Conservation (phyloP, 2,113 vertebrate genomes). For the Beaufortia kweichowensis region DNA sequence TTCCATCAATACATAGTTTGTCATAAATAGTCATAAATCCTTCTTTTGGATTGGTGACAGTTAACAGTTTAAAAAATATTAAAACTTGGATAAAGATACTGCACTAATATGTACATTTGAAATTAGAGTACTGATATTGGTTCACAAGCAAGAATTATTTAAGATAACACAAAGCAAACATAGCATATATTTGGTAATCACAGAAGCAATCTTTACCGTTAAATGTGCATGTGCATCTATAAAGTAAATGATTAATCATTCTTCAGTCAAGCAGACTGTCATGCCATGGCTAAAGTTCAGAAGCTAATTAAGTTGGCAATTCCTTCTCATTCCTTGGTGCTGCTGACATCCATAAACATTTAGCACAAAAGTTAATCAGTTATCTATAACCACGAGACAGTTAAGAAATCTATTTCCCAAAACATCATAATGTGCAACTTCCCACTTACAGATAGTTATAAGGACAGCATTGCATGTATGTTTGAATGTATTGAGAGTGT, state of each 20-base stretch:
- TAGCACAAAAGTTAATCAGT: conserved; percentile 45
- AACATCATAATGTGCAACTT: neutral
- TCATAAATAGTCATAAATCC: too few species aligned
- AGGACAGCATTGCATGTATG: neutral
- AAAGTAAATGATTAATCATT: conserved; percentile 60
- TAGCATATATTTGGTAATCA: neutral
- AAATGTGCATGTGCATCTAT: conserved; percentile 20
- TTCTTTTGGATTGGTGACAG: too few species aligned
- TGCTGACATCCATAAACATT: conserved; percentile 49
- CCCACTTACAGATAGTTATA: neutral
- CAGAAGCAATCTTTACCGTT: conserved; percentile 4
- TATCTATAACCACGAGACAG: conserved; percentile 21
- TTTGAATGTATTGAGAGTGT: neutral
- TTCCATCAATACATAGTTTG: too few species aligned
- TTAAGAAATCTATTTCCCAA: neutral
- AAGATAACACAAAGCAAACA: neutral
- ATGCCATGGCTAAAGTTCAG: conserved; percentile 57
- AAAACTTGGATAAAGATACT: neutral
- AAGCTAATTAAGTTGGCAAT: conserved; percentile 58
- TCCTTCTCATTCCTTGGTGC: conserved; percentile 41
- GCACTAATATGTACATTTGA: neutral
- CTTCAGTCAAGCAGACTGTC: conserved; percentile 37
- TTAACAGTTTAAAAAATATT: too few species aligned
- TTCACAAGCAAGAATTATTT: neutral
- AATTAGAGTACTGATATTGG: neutral